Percentiles rank a stretch among this genome's conserved stretches.
Evolutionary conservation across 35 echinoderm and acorn worm species (phyloP).

Genomic region (Apostichopus japonicus): DNA sequence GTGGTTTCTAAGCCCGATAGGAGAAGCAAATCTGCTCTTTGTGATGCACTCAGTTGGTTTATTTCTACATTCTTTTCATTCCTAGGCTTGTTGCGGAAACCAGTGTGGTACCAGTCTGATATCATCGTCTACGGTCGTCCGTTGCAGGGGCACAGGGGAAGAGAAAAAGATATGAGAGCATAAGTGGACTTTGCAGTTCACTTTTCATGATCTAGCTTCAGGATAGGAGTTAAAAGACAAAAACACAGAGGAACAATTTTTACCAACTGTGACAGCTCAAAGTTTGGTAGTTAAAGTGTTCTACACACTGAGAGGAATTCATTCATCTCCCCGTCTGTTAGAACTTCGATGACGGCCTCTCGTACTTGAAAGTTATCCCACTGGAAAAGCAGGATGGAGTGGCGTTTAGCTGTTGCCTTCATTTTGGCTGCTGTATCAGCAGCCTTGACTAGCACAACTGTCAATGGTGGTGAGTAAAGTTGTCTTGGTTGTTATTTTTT

Average conservation of each 20-base stretch:
- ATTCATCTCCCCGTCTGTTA: not conserved
- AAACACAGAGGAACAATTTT: not conserved
- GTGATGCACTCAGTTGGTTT: slow-evolving; percentile 25
- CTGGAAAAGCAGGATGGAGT: slow-evolving; percentile 24
- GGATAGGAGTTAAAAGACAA: not conserved
- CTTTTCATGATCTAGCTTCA: not conserved
- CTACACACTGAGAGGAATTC: not conserved
- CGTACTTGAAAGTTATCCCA: not conserved
- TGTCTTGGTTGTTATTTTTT: not conserved
- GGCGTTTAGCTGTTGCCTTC: not conserved
- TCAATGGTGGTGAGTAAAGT: slow-evolving; percentile 14
- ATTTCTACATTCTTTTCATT: slow-evolving; percentile 54
- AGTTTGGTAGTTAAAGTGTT: not conserved
- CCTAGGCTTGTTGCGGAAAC: slow-evolving; percentile 10
- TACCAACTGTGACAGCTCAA: not conserved
- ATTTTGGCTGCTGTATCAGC: not conserved
- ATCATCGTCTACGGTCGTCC: no score
- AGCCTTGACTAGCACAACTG: not conserved
- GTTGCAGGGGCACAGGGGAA: not conserved
- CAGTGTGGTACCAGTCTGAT: not conserved
- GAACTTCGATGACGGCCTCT: slow-evolving; percentile 9
- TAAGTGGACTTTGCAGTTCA: not conserved
- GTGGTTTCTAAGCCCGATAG: slow-evolving; percentile 29
- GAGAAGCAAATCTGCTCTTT: slow-evolving; percentile 22
- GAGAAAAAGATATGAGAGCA: not conserved